Conservation (phyloP, 37 sponge, comb jelly and placozoan species). For the Agelas oroides region DNA sequence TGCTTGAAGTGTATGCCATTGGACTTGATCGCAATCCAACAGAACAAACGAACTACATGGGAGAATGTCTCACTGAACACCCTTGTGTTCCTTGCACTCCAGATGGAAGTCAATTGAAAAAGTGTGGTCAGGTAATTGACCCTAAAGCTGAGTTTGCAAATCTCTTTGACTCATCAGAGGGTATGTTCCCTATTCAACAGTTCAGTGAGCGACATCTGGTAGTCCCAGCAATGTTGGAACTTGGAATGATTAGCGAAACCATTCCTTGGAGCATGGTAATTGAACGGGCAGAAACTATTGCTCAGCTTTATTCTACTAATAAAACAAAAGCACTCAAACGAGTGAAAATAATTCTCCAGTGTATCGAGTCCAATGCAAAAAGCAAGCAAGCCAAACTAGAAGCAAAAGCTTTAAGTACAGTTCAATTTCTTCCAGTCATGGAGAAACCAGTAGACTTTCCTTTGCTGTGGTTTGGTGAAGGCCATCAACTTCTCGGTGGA, state of each 20-base stretch:
- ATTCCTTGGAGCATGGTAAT: conserved; percentile 39
- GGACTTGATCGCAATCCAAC: neutral
- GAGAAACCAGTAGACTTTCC: conserved; percentile 34
- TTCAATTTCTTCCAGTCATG: conserved; percentile 56
- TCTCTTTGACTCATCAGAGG: conserved; percentile 52
- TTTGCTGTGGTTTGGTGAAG: conserved; percentile 48
- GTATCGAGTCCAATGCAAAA: too few relatives aligned
- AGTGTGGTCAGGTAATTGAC: conserved; percentile 26
- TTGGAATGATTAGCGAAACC: conserved; percentile 46
- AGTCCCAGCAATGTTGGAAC: neutral
- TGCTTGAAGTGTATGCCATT: neutral
- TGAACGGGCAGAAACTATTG: conserved; percentile 47
- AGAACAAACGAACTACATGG: neutral
- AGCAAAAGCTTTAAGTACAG: neutral
- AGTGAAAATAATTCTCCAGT: conserved; percentile 5
- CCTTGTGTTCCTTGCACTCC: conserved; percentile 61
- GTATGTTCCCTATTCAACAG: conserved; percentile 36
- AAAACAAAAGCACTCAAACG: conserved; percentile 20
- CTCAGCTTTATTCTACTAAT: neutral
- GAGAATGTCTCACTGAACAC: neutral
- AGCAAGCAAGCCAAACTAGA: too few relatives aligned
- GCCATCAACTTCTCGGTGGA: conserved; percentile 22
- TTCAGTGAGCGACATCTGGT: conserved; percentile 9
- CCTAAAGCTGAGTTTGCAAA: conserved; percentile 24
- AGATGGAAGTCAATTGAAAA: conserved; percentile 35